These are phyloP conservation scores for Rhynchotus rufescens DNA, from an alignment of 2,797 vertebrate genomes.

Conservation along the genomic window DNA sequence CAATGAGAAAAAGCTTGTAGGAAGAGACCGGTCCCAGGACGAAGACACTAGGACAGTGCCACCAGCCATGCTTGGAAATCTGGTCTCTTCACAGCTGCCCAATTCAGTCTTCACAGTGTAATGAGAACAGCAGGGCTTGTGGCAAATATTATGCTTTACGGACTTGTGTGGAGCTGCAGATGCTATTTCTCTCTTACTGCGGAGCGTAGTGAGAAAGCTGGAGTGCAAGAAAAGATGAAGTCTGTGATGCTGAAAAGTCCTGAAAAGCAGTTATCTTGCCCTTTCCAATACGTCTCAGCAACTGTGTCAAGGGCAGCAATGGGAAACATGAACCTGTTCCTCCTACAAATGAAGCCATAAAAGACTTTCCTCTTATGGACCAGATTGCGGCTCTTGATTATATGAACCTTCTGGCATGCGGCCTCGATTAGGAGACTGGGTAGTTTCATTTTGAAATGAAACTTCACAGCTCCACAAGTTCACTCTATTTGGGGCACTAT, in stretches of 20 bases:
- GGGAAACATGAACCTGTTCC: background rate
- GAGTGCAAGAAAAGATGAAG: background rate
- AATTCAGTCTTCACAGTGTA: background rate
- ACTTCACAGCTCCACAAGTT: slow-evolving; percentile 20
- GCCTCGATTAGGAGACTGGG: slow-evolving; percentile 41
- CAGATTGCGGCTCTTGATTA: slow-evolving; percentile 46
- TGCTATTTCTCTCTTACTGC: background rate
- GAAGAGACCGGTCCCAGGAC: background rate
- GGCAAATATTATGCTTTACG: background rate
- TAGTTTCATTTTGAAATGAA: slow-evolving; percentile 52
- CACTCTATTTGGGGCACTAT: slow-evolving; percentile 10
- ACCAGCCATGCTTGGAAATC: background rate
- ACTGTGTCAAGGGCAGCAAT: background rate
- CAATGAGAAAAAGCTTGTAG: background rate
- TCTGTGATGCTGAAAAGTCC: background rate
- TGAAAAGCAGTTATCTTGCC: background rate
- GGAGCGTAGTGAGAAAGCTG: background rate
- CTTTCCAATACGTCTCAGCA: background rate
- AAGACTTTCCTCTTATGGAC: slow-evolving; percentile 55
- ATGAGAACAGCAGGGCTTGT: background rate
- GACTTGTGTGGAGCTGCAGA: background rate
- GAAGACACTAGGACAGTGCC: background rate
- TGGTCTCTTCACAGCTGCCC: background rate
- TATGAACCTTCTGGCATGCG: slow-evolving; percentile 5
- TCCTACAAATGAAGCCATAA: slow-evolving; percentile 3